Evolutionary conservation across 2,888 invertebrate genomes (phyloP).

Genomic region (Plemyria rubiginata): DNA sequence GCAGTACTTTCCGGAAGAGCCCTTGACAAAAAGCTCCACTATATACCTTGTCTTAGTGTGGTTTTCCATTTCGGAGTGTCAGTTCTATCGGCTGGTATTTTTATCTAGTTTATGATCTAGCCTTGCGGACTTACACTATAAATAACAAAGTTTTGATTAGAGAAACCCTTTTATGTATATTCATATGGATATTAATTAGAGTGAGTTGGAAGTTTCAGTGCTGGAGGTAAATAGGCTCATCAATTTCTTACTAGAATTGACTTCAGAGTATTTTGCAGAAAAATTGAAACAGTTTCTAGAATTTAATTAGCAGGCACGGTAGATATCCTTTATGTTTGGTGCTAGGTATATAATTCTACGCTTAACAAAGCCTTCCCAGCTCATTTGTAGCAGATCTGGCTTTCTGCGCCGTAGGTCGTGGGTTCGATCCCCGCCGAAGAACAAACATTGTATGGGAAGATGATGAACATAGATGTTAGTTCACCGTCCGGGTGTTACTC

Average conservation of each 20-base stretch:
- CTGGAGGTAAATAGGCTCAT: conserved; percentile 27
- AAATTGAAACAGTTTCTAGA: too few relatives aligned
- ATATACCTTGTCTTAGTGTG: neutral
- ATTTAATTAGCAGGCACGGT: too few relatives aligned
- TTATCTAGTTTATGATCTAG: conserved; percentile 28
- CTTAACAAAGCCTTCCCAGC: too few relatives aligned
- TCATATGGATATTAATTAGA: conserved; percentile 77
- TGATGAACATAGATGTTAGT: too few relatives aligned
- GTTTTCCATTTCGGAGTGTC: neutral
- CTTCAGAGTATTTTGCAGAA: neutral
- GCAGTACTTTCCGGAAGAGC: too few relatives aligned
- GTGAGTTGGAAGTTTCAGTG: conserved; percentile 24
- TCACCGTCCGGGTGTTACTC: too few relatives aligned
- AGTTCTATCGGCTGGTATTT: conserved; percentile 2
- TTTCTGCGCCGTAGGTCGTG: too few relatives aligned
- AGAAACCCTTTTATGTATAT: conserved; percentile 72
- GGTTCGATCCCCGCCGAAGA: too few relatives aligned
- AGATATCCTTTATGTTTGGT: too few relatives aligned
- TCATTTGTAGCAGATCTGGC: too few relatives aligned
- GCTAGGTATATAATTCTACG: too few relatives aligned
- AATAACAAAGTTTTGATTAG: conserved; percentile 81
- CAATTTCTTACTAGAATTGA: conserved; percentile 3
- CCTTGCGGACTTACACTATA: conserved; percentile 58
- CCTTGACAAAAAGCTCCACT: neutral
- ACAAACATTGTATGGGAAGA: too few relatives aligned